phyloP scores from a whole-genome alignment of 1,140 invertebrate genomes.

The Parasteatoda tepidariorum region DNA sequence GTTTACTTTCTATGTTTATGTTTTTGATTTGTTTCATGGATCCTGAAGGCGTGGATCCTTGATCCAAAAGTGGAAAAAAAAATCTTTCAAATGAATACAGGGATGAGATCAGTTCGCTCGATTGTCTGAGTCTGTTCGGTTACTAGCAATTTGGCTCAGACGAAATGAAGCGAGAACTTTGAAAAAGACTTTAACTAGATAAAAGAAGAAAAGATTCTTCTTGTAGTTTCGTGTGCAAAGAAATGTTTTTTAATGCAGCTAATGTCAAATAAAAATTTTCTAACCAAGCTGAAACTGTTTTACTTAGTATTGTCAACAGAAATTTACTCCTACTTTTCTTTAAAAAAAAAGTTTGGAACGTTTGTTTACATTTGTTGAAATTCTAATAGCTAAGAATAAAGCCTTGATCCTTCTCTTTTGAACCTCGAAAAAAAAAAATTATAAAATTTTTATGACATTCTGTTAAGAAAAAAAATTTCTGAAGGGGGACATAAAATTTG shows the following conservation, averaged over 20 bases:
- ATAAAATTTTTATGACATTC: too few species aligned
- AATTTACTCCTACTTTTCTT: neutral
- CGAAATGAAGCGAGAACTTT: neutral
- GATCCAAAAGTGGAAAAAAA: neutral
- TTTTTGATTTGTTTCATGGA: conserved; percentile 44
- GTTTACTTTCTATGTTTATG: conserved; percentile 31
- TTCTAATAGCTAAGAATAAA: neutral
- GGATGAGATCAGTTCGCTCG: too few species aligned
- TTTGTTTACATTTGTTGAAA: neutral
- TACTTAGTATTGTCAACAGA: neutral
- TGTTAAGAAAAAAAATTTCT: too few species aligned
- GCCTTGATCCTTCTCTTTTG: neutral
- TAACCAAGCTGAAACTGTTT: too few species aligned
- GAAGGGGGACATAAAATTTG: too few species aligned
- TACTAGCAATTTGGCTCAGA: neutral
- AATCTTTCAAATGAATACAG: neutral
- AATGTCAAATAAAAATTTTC: too few species aligned
- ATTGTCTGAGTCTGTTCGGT: neutral
- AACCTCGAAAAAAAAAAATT: too few species aligned
- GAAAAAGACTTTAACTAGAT: neutral
- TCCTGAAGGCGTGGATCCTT: neutral
- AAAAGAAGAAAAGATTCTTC: neutral
- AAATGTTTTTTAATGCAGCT: neutral
- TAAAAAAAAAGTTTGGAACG: neutral
- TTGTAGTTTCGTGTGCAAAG: neutral